These are phyloP conservation scores for Percopsis omiscomaycus DNA, from an alignment of 2,797 vertebrate genomes.

Conservation along the genomic window DNA sequence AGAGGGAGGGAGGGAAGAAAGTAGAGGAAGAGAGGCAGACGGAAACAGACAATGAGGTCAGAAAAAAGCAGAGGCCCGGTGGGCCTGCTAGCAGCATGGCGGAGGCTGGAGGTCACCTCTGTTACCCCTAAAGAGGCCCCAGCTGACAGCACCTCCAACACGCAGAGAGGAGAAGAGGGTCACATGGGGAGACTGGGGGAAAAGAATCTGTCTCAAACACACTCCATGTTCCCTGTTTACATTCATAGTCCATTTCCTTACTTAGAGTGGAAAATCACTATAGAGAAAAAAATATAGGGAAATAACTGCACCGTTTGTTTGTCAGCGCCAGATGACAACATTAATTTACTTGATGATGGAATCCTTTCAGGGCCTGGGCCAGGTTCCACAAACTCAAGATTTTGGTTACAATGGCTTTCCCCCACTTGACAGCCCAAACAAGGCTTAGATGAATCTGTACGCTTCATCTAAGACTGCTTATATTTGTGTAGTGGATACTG, in stretches of 20 bases:
- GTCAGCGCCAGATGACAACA: neutral
- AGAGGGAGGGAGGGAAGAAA: constrained; percentile 31
- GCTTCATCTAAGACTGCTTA: constrained; percentile 25
- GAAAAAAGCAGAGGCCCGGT: constrained; percentile 59
- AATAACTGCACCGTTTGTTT: neutral
- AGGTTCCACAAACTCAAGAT: constrained; percentile 1
- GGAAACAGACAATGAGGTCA: constrained; percentile 44
- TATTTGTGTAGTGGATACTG: constrained; percentile 22
- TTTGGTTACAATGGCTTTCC: neutral
- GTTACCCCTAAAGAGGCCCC: constrained; percentile 62
- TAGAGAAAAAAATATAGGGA: neutral
- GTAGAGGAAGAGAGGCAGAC: constrained; percentile 17
- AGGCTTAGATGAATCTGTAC: constrained; percentile 8
- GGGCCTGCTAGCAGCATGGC: constrained; percentile 54
- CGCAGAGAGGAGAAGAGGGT: constrained; percentile 31
- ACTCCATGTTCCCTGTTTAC: constrained; percentile 24
- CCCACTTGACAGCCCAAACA: neutral
- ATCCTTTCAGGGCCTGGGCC: neutral
- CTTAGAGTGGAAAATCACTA: neutral
- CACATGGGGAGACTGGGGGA: constrained; percentile 47
- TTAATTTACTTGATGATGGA: neutral
- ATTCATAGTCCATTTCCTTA: constrained; percentile 20
- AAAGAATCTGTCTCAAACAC: constrained; percentile 8
- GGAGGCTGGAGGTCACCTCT: constrained; percentile 69
- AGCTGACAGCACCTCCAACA: constrained; percentile 19